phyloP scores from a whole-genome alignment of 2,888 invertebrate genomes.

The Aleiodes testaceus region DNA sequence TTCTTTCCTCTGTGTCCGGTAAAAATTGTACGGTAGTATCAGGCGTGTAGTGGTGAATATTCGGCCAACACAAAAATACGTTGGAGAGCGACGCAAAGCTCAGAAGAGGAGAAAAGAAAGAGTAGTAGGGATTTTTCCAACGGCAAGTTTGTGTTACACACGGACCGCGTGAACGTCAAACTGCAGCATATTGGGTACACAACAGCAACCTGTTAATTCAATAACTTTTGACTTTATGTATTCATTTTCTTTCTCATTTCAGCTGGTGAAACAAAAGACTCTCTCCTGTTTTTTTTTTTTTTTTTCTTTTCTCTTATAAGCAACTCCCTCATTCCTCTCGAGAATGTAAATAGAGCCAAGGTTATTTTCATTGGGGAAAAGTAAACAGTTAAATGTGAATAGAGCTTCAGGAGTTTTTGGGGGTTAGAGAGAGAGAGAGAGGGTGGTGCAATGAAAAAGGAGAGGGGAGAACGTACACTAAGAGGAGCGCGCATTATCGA shows the following conservation, averaged over 20 bases:
- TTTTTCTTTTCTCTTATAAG: too few species aligned
- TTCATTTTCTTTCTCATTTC: too few species aligned
- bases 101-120: not conserved
- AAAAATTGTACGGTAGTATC: not conserved
- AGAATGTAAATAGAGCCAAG: not conserved
- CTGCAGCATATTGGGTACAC: slow-evolving; percentile 14
- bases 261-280: too few species aligned
- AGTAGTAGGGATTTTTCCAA: slow-evolving; percentile 16
- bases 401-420: slow-evolving; percentile 14
- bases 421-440: slow-evolving; percentile 37
- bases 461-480: slow-evolving; percentile 53
- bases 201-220: slow-evolving; percentile 29
- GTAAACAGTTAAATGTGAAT: not conserved
- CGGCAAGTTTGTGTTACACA: slow-evolving; percentile 9
- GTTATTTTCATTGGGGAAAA: not conserved
- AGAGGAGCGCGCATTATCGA: slow-evolving; percentile 70
- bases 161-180: slow-evolving; percentile 19
- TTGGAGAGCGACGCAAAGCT: slow-evolving; percentile 3
- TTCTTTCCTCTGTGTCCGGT: not conserved
- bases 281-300: too few species aligned
- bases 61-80: slow-evolving; percentile 18
- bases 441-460: slow-evolving; percentile 45
- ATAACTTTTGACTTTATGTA: not conserved
- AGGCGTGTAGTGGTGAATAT: slow-evolving; percentile 9
- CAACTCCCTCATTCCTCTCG: too few species aligned